phyloP scores from a whole-genome alignment of 2,888 invertebrate species.

The Rhagophthalmus giganteus region DNA sequence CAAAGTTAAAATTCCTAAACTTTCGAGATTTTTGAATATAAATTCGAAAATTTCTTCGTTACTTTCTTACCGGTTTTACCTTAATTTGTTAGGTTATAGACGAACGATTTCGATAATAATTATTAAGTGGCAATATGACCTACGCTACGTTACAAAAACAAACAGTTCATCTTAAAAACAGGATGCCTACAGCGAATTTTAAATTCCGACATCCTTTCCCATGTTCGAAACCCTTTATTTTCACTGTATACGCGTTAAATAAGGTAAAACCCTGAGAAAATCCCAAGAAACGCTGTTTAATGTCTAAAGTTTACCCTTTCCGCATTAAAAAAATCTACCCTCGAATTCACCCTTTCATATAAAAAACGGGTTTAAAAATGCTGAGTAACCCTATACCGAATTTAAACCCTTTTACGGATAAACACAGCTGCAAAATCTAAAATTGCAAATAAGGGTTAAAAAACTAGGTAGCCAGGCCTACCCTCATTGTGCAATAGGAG shows the following conservation, averaged over 20 bases:
- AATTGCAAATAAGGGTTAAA: conserved; percentile 35
- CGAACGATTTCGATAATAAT: no score
- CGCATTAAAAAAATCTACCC: conserved; percentile 20
- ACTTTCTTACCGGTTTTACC: no score
- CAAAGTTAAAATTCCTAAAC: no score
- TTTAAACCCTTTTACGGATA: conserved; percentile 40
- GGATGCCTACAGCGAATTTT: background rate
- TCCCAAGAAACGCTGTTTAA: conserved; percentile 22
- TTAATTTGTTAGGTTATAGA: no score
- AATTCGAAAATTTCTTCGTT: no score
- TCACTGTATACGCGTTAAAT: conserved; percentile 7
- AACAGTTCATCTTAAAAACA: no score
- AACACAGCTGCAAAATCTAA: conserved; percentile 38
- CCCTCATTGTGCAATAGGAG: conserved; percentile 27
- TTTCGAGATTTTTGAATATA: no score
- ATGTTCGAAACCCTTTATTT: conserved; percentile 6
- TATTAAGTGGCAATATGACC: no score
- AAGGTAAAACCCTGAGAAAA: conserved; percentile 29
- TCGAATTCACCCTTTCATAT: conserved; percentile 8
- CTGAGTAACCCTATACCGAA: conserved; percentile 38
- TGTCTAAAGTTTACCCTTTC: conserved; percentile 25
- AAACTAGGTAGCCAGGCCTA: conserved; percentile 23
- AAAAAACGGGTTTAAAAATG: conserved; percentile 30
- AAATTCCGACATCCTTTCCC: conserved; percentile 26
- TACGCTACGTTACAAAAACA: no score